phyloP scores from a whole-genome alignment of 2,797 vertebrate species.

The Sebastes ruberrimus region DNA sequence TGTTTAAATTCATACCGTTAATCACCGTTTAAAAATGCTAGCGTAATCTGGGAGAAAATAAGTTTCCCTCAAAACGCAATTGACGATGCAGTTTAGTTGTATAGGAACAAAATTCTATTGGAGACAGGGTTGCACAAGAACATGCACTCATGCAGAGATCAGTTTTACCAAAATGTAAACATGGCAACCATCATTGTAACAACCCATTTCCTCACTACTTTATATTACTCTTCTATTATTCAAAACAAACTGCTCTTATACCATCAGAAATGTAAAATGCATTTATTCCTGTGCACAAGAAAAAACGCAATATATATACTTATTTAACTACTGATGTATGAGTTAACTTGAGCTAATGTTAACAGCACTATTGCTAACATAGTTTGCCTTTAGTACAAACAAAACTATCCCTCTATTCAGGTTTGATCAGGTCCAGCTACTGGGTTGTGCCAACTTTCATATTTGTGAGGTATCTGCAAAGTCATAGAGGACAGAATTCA shows the following conservation, averaged over 20 bases:
- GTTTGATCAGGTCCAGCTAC: neutral
- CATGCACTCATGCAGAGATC: neutral
- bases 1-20: too few species aligned
- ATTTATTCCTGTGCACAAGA: neutral
- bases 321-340: neutral
- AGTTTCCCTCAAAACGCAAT: neutral
- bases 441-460: neutral
- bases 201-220: neutral
- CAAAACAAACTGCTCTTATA: neutral
- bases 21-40: neutral
- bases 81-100: neutral
- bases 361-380: neutral
- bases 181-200: neutral
- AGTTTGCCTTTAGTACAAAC: neutral
- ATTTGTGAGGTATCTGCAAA: neutral
- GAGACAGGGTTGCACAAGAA: neutral
- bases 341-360: neutral
- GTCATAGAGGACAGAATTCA: neutral
- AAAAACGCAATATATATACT: neutral
- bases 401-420: neutral
- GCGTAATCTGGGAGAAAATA: neutral
- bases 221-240: neutral
- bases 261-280: too few species aligned
- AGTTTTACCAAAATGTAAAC: neutral
- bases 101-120: too few species aligned